Conservation (phyloP, 2,888 invertebrate genomes). For the Oxycera nigricornis region DNA sequence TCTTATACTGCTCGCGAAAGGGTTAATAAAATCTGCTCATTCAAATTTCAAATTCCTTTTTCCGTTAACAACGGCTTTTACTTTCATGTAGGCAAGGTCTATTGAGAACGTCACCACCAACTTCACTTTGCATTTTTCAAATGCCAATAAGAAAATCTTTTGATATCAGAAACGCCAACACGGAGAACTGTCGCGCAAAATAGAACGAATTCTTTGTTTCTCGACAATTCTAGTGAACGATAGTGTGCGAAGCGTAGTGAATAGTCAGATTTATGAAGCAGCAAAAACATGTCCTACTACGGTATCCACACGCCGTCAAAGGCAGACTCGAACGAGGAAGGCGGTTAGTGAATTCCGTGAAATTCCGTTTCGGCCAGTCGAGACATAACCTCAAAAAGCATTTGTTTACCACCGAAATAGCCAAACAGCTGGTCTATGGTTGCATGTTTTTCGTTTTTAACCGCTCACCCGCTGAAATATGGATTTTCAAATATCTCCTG, state of each 20-base stretch:
- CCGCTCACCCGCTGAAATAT: too few species aligned
- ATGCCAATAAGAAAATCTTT: constrained; percentile 28
- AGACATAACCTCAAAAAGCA: constrained; percentile 28
- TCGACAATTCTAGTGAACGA: background rate
- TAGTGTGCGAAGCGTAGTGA: background rate
- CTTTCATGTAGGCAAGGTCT: constrained; percentile 4
- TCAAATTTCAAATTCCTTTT: background rate
- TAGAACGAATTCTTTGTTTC: background rate
- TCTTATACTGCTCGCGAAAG: too few species aligned
- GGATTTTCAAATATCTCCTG: too few species aligned
- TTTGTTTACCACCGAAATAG: constrained; percentile 40
- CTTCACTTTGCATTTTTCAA: constrained; percentile 1
- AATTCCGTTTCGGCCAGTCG: background rate
- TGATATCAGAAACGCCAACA: background rate
- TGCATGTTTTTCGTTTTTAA: background rate
- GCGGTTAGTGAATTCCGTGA: constrained; percentile 32
- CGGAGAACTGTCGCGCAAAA: constrained; percentile 22
- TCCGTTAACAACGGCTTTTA: background rate
- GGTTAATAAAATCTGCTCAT: too few species aligned
- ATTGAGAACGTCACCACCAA: background rate
- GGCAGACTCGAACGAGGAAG: constrained; percentile 25
- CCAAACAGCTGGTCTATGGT: constrained; percentile 18
- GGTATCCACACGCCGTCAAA: constrained; percentile 43
- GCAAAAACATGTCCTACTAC: constrained; percentile 37
- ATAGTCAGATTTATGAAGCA: background rate